Evolutionary conservation across 2,113 vertebrate species (phyloP), one percentile per base, ranked within the genome.

Genomic region (Odocoileus hemionus): DNA sequence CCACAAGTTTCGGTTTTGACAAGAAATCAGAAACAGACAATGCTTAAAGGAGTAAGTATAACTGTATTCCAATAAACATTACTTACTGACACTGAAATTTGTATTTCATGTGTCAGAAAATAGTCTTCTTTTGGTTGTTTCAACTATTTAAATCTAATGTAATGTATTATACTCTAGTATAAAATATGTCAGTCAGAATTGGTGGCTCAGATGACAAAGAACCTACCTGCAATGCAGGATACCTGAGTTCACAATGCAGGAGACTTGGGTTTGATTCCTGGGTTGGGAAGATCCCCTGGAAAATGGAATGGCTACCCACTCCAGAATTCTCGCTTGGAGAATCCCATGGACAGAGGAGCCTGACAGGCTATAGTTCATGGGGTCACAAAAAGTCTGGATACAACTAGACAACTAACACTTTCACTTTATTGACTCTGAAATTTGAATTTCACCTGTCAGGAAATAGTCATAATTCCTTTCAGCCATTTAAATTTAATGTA

Each of bases 181-280:
- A 55, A 94, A 82, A 67, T 67, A 60, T 17, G 12, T 23, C 67
- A 39, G 17, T 12, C n/a, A 70, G 67, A 70, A 23, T n/a, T 39
- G 10, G 19, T 70, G n/a, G 67, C n/a, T 70, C 19, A 39, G 67
- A 39, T 70, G 67, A 70, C 39, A 39, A 70, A 39, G n/a, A 36
- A 39, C 39, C n/a, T 70, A 70, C 67, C n/a, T 70, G 67, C n/a
- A 70, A 39, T 70, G 67, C n/a, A 39, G 8, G n/a, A 39, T 39
- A 6, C 5, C 1, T 70, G 67, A 70, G 2, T 39, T 70, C 0
- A 0, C 5, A 12, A 12, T 70, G 10, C n/a, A 39, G 19, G 17
- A 70, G 64, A n/a, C n/a, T 70, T 70, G n/a, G 67, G 19, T 39
- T 70, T 70, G 67, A 70, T 70, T 39, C n/a, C n/a, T 70, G 67